Conservation (phyloP, 2,797 vertebrate genomes). For the Falco novaeseelandiae region DNA sequence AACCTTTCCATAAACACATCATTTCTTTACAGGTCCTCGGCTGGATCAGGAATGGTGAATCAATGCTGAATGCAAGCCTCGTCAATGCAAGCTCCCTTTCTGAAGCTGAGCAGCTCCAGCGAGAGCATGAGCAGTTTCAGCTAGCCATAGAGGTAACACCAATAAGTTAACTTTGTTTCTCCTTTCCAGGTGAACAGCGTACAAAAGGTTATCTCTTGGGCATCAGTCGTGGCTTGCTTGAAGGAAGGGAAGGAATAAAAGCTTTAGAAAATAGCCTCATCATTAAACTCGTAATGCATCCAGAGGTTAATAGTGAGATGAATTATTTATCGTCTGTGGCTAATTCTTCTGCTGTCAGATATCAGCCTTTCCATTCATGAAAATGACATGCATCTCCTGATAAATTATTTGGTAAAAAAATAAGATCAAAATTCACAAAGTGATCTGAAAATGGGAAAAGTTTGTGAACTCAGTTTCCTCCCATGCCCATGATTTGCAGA, state of each 20-base stretch:
- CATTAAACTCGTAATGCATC: not conserved
- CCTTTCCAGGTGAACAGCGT: not conserved
- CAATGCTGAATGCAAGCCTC: conserved; percentile 96
- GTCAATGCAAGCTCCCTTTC: conserved; percentile 97
- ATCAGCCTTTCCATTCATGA: not conserved
- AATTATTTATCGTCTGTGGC: not conserved
- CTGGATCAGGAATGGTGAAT: conserved; percentile 99
- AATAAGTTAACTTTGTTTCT: not conserved
- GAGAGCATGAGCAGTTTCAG: conserved; percentile 97
- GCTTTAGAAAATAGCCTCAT: not conserved
- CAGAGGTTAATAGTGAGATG: not conserved
- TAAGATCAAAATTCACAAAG: not conserved
- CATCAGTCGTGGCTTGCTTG: not conserved
- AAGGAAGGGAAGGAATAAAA: not conserved
- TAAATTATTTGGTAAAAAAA: not conserved
- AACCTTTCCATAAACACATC: not conserved
- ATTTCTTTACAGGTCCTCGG: conserved; percentile 86
- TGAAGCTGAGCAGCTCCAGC: conserved; percentile 96
- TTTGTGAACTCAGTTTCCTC: not conserved
- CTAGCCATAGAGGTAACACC: conserved; percentile 93
- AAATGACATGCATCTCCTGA: not conserved
- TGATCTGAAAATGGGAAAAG: not conserved
- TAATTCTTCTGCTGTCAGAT: not conserved
- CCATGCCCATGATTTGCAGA: not conserved
- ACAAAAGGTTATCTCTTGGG: not conserved